A percentile compares a stretch with the other conserved stretches of the same genome.
Conservation (phyloP, 1,140 invertebrate genomes). For the Laupala kohalensis region DNA sequence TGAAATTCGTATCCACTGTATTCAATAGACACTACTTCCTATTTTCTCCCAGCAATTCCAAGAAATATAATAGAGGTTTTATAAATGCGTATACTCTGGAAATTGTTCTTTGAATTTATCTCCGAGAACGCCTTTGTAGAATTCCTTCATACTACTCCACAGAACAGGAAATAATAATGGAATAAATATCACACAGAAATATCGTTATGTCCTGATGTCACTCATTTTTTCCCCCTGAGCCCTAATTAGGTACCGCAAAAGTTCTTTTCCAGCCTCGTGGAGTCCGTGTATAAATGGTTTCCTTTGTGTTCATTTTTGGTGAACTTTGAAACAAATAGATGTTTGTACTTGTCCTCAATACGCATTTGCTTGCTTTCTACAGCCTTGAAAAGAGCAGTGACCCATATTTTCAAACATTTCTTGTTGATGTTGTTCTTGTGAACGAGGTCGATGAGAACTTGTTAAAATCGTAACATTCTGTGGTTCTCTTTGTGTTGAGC, state of each 20-base stretch:
- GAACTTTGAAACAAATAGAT: not conserved
- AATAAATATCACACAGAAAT: too few species aligned
- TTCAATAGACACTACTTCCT: too few species aligned
- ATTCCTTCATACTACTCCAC: too few species aligned
- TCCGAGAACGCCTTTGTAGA: too few species aligned
- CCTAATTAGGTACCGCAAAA: not conserved
- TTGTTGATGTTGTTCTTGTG: not conserved
- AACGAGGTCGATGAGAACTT: not conserved
- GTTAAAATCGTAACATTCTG: not conserved
- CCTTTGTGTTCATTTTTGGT: not conserved
- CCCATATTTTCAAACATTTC: not conserved
- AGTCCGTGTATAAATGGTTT: too few species aligned
- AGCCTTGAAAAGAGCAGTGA: not conserved
- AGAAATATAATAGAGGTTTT: too few species aligned
- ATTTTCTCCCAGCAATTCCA: too few species aligned
- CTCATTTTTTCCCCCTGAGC: not conserved
- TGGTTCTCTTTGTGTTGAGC: not conserved
- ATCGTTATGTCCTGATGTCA: not conserved
- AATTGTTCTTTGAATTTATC: too few species aligned
- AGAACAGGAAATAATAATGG: too few species aligned
- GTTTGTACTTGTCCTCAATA: not conserved
- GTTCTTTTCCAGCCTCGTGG: too few species aligned
- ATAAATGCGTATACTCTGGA: too few species aligned
- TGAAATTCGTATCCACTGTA: too few species aligned
- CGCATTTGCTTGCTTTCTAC: not conserved